These are phyloP conservation scores for Rosalia funebris DNA, from an alignment of 2,888 invertebrate species.

Conservation along the genomic window DNA sequence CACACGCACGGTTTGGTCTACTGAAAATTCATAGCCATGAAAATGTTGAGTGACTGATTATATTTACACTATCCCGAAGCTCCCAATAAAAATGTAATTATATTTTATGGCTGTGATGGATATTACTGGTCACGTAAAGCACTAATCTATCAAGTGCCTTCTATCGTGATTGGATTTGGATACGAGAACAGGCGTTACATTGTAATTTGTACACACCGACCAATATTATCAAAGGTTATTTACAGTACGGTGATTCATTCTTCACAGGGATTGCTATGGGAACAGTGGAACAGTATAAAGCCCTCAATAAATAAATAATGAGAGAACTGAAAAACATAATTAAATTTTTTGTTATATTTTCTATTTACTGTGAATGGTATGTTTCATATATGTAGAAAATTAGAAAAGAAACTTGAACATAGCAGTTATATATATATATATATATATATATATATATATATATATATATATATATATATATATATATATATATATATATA, in stretches of 20 bases:
- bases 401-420: no score
- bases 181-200: slow-evolving; percentile 26
- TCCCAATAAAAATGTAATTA: slow-evolving; percentile 38
- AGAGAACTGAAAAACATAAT: no score
- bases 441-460: no score
- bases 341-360: no score
- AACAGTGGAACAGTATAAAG: no score
- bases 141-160: slow-evolving; percentile 42
- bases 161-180: slow-evolving; percentile 40
- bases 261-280: slow-evolving; percentile 26
- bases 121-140: slow-evolving; percentile 42
- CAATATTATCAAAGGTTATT: slow-evolving; percentile 24
- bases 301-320: no score
- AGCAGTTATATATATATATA: no score
- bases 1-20: no score
- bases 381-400: no score
- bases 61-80: slow-evolving; percentile 5
- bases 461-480: no score
- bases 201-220: slow-evolving; percentile 25
- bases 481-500: no score
- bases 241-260: slow-evolving; percentile 19
- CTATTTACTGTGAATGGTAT: no score
- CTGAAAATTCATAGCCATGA: not conserved
- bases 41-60: not conserved
- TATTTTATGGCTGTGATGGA: slow-evolving; percentile 36